These are phyloP conservation scores for Chlorospingus semifuscus DNA, from an alignment of 2,797 vertebrate genomes.

Conservation along the genomic window DNA sequence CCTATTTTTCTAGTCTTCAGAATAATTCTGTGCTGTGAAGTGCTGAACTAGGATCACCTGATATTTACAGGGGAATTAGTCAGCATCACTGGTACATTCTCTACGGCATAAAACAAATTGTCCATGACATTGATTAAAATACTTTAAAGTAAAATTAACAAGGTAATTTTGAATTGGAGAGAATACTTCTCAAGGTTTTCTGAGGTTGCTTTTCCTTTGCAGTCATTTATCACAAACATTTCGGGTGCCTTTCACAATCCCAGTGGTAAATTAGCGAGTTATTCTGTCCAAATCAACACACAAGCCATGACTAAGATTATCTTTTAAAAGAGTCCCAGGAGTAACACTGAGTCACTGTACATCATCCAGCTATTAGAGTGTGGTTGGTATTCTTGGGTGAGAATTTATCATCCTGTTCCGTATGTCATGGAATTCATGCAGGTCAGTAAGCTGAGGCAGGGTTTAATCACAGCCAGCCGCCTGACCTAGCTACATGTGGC, in stretches of 20 bases:
- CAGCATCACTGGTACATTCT: not conserved
- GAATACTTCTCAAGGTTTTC: not conserved
- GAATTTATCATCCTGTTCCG: not conserved
- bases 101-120: slow-evolving; percentile 24
- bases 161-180: not conserved
- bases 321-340: not conserved
- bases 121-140: not conserved
- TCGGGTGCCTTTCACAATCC: not conserved
- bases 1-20: slow-evolving; percentile 65
- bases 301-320: not conserved
- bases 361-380: not conserved
- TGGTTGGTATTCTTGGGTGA: not conserved
- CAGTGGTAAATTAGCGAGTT: not conserved
- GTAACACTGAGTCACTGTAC: not conserved
- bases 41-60: slow-evolving; percentile 46
- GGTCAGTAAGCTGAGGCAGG: not conserved
- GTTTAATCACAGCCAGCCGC: not conserved
- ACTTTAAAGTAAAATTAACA: not conserved
- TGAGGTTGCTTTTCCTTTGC: not conserved
- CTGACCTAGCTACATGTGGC: not conserved
- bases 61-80: slow-evolving; percentile 60
- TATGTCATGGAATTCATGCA: slow-evolving; percentile 2
- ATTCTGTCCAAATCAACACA: not conserved
- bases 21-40: slow-evolving; percentile 54
- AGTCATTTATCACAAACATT: not conserved